A percentile compares a stretch with the other conserved stretches of the same genome.
These are phyloP conservation scores for Drosophila erecta DNA, from an alignment of 1,140 invertebrate species.

Conservation along the genomic window DNA sequence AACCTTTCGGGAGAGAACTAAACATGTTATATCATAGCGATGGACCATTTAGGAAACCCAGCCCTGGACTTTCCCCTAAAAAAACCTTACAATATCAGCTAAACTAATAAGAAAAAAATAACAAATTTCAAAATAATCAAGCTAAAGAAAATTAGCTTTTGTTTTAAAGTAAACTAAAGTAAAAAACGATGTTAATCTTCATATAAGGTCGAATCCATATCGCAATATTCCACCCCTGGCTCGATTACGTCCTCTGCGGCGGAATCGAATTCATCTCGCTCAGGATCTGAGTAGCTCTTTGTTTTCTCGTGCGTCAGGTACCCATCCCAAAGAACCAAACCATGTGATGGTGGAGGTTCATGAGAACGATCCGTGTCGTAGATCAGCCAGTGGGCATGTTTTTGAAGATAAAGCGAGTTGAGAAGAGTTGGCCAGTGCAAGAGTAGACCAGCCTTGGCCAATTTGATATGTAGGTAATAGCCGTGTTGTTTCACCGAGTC, in stretches of 20 bases:
- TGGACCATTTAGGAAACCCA: no score
- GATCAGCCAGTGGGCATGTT: slow-evolving; percentile 43
- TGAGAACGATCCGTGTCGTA: slow-evolving; percentile 38
- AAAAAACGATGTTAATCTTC: slow-evolving; percentile 5
- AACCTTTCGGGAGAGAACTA: no score
- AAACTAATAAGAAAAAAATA: no score
- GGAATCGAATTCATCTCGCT: neutral
- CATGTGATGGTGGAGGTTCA: neutral
- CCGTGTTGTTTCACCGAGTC: slow-evolving; percentile 47
- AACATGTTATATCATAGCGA: no score
- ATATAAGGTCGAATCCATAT: neutral
- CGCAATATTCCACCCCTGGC: neutral
- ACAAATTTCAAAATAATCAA: no score
- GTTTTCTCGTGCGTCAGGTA: neutral
- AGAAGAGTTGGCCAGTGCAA: slow-evolving; percentile 47
- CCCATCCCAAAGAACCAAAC: slow-evolving; percentile 21
- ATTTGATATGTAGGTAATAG: slow-evolving; percentile 44
- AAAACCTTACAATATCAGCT: no score
- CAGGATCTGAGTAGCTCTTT: neutral
- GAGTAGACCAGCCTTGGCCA: slow-evolving; percentile 34
- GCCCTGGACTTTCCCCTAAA: no score
- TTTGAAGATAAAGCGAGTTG: slow-evolving; percentile 24
- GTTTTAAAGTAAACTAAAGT: neutral
- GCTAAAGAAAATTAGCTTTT: neutral
- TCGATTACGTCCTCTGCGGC: neutral